Evolutionary conservation across 2,113 vertebrate species (phyloP).

Genomic region (Anguilla rostrata): DNA sequence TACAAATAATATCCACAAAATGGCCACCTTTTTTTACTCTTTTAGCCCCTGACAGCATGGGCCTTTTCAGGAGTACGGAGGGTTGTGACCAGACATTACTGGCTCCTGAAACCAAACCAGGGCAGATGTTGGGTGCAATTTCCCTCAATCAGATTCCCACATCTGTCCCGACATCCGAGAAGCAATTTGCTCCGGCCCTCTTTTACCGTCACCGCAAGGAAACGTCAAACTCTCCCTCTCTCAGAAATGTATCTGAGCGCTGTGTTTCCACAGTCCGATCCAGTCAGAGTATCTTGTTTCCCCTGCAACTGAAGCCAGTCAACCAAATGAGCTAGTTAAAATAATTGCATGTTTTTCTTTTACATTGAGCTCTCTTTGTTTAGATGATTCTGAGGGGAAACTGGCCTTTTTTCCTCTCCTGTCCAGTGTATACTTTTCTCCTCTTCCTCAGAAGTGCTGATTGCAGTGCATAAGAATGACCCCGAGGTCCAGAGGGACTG

Average conservation of each 20-base stretch:
- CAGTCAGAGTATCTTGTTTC: not conserved
- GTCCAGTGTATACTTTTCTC: not conserved
- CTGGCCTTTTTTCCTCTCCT: conserved; percentile 25
- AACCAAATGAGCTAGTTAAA: conserved; percentile 51
- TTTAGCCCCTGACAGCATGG: not conserved
- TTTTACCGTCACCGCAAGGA: conserved; percentile 49
- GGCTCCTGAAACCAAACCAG: conserved; percentile 47
- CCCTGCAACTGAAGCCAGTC: conserved; percentile 44
- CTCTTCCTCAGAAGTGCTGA: conserved; percentile 40
- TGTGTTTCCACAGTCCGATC: conserved; percentile 26
- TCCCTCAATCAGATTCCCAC: conserved; percentile 57
- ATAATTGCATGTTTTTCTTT: conserved; percentile 57
- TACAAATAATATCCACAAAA: not conserved
- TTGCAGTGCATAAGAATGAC: conserved; percentile 41
- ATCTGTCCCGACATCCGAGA: conserved; percentile 39
- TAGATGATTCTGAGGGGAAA: conserved; percentile 34
- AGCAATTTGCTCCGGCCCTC: conserved; percentile 53
- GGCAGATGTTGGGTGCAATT: conserved; percentile 63
- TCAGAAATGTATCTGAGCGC: conserved; percentile 39
- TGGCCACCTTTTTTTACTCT: not conserved
- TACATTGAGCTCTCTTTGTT: conserved; percentile 49
- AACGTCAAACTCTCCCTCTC: conserved; percentile 55
- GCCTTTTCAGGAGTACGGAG: not conserved
- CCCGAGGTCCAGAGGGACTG: conserved; percentile 39
- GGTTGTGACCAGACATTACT: not conserved